phyloP scores from a whole-genome alignment of 2,888 invertebrate species.

The Cephus runcator region DNA sequence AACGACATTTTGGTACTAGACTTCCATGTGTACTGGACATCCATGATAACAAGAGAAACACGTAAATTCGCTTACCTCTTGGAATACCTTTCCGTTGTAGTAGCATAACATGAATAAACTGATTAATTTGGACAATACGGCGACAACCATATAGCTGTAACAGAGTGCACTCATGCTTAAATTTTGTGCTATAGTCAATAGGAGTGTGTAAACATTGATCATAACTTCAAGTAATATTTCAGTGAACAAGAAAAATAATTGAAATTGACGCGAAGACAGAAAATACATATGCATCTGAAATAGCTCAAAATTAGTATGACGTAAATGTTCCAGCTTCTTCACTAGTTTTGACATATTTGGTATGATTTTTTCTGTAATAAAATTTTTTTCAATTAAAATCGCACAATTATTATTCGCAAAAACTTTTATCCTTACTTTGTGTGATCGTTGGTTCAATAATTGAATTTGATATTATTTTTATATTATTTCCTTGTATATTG shows the following conservation, averaged over 20 bases:
- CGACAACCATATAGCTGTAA: not conserved
- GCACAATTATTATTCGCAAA: not conserved
- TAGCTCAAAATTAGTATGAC: not conserved
- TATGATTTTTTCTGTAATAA: not conserved
- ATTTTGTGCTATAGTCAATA: not conserved
- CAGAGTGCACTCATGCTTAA: not conserved
- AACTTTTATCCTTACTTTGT: not conserved
- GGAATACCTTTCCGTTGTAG: not conserved
- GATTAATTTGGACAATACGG: not conserved
- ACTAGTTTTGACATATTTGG: not conserved
- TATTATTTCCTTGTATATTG: not conserved
- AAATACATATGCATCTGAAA: not conserved
- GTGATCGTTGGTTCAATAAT: not conserved
- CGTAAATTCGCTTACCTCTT: not conserved
- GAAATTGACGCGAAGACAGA: not conserved
- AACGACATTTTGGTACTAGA: not conserved
- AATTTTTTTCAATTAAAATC: not conserved
- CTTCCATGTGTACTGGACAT: not conserved
- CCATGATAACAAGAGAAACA: not conserved
- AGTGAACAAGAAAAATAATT: not conserved
- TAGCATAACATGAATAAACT: not conserved
- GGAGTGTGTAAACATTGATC: not conserved
- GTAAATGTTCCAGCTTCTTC: not conserved
- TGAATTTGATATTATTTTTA: not conserved
- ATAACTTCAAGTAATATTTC: not conserved